Percentiles rank a stretch among this genome's conserved stretches.
These are phyloP conservation scores for Drosophila nigromelanica DNA, from an alignment of 1,140 invertebrate genomes.

Conservation along the genomic window DNA sequence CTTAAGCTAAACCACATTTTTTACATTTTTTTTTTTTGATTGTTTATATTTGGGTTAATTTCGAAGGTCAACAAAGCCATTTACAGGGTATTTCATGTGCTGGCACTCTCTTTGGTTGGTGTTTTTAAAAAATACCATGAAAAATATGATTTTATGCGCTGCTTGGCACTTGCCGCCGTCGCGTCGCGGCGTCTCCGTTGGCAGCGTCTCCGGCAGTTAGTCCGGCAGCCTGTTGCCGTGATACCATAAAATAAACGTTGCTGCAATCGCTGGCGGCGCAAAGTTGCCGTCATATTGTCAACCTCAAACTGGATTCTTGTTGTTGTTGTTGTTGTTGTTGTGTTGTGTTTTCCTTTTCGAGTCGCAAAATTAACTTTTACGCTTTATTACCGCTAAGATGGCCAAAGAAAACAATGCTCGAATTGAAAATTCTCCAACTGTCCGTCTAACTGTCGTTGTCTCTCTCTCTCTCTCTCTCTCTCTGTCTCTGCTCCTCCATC, in stretches of 20 bases:
- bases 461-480: not conserved
- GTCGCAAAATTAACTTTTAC: constrained; percentile 74
- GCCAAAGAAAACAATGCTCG: constrained; percentile 69
- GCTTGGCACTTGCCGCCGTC: constrained; percentile 26
- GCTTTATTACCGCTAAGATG: constrained; percentile 75
- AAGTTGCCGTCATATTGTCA: constrained; percentile 42
- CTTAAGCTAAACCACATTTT: too few relatives aligned
- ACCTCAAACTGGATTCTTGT: constrained; percentile 34
- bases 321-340: constrained; percentile 20
- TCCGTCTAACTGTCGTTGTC: constrained; percentile 8
- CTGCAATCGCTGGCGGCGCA: constrained; percentile 23
- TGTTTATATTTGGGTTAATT: too few relatives aligned
- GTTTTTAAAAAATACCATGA: constrained; percentile 59
- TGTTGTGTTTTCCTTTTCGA: constrained; percentile 19
- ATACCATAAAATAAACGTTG: constrained; percentile 42
- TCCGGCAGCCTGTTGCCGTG: constrained; percentile 50
- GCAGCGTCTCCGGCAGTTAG: not conserved
- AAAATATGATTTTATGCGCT: constrained; percentile 71
- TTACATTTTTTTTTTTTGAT: too few relatives aligned
- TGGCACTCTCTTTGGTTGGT: not conserved
- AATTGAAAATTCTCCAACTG: constrained; percentile 43
- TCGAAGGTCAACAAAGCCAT: too few relatives aligned
- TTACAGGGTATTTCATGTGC: not conserved
- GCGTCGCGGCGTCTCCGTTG: not conserved
- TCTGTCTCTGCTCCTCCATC: not conserved